Conservation (phyloP, 2,888 invertebrate species). For the Colostygia pectinataria region DNA sequence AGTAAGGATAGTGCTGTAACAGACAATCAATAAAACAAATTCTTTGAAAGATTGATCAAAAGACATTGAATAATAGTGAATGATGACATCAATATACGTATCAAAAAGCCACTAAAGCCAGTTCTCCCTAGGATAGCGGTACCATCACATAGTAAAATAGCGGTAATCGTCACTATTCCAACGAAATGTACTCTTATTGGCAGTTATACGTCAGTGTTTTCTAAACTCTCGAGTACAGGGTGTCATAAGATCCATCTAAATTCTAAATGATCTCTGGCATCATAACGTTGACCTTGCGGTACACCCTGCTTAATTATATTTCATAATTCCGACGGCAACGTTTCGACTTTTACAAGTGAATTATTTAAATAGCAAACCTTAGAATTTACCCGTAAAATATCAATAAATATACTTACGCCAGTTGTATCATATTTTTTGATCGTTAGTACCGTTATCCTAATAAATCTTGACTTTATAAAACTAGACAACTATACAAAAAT, state of each 20-base stretch:
- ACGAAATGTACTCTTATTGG: too few relatives aligned
- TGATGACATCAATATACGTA: slow-evolving; percentile 1
- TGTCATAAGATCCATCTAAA: too few relatives aligned
- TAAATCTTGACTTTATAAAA: not conserved
- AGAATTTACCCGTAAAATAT: not conserved
- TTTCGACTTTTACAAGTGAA: too few relatives aligned
- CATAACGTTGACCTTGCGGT: too few relatives aligned
- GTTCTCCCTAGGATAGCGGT: not conserved
- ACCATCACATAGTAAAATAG: too few relatives aligned
- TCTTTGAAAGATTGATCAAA: slow-evolving; percentile 15
- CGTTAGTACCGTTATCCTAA: not conserved
- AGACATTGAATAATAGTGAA: slow-evolving; percentile 1
- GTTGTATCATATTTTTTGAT: not conserved
- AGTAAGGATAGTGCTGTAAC: slow-evolving; percentile 10
- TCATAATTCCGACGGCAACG: too few relatives aligned
- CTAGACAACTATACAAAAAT: slow-evolving; percentile 12
- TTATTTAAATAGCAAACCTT: too few relatives aligned
- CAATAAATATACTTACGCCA: not conserved
- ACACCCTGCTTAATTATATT: too few relatives aligned
- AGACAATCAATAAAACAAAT: slow-evolving; percentile 7
- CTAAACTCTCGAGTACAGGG: too few relatives aligned
- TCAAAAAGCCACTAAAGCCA: not conserved
- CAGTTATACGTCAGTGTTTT: too few relatives aligned
- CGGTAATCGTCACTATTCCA: too few relatives aligned
- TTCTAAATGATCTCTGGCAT: too few relatives aligned